A percentile compares a stretch with the other conserved stretches of the same genome.
phyloP scores from a whole-genome alignment of 2,888 invertebrate genomes.

The Scaptomyza cyrtandrae region DNA sequence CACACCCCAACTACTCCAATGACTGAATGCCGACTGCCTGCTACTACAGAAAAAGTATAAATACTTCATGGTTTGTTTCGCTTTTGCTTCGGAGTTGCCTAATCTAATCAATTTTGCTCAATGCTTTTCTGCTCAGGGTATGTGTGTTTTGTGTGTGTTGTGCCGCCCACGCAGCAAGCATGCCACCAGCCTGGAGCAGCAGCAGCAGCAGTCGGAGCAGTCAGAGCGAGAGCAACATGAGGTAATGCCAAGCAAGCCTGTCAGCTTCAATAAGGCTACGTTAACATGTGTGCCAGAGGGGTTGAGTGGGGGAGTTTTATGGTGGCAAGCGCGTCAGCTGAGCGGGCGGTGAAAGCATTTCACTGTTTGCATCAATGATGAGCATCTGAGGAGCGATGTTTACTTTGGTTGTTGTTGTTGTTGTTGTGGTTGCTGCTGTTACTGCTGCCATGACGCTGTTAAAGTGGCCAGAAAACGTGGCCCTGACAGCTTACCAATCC shows the following conservation, averaged over 20 bases:
- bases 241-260: conserved; percentile 53
- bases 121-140: conserved; percentile 41
- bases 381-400: conserved; percentile 39
- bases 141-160: conserved; percentile 5
- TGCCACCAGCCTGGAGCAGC: conserved; percentile 29
- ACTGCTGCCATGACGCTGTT: conserved; percentile 35
- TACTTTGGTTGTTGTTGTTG: not conserved
- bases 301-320: conserved; percentile 1
- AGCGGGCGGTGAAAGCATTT: conserved; percentile 73
- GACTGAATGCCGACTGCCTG: not conserved
- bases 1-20: not conserved
- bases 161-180: conserved; percentile 54
- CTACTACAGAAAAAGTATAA: conserved; percentile 33
- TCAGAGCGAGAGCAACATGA: conserved; percentile 31
- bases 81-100: conserved; percentile 49
- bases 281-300: conserved; percentile 64
- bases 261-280: conserved; percentile 74
- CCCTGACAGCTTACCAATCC: conserved; percentile 37
- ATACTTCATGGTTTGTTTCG: conserved; percentile 56
- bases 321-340: conserved; percentile 28
- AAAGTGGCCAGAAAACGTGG: conserved; percentile 61
- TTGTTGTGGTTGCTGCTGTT: not conserved
- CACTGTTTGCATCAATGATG: conserved; percentile 78
- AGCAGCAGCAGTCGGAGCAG: not conserved
- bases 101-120: conserved; percentile 76